Conservation (phyloP, 2,888 invertebrate genomes). For the Leucophenga maculata region DNA sequence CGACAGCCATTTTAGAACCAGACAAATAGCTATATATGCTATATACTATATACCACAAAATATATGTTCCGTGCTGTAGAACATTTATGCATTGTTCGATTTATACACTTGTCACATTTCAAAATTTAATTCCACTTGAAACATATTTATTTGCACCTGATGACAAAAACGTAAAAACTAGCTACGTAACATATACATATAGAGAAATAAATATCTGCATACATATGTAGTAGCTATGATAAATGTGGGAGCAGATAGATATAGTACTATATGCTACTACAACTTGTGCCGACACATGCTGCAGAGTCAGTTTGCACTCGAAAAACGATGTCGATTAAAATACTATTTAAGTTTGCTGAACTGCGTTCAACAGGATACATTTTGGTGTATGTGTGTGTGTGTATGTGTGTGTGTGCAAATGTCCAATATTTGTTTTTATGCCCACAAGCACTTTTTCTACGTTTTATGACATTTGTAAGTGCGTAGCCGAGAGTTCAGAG, state of each 20-base stretch:
- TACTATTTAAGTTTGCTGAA: slow-evolving; percentile 22
- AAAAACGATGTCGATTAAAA: slow-evolving; percentile 25
- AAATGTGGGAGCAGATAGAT: neutral
- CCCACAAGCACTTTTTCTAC: slow-evolving; percentile 25
- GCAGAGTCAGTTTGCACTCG: neutral
- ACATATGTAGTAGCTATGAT: no score
- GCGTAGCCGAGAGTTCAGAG: slow-evolving; percentile 11
- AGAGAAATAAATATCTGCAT: neutral
- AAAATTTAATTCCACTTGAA: slow-evolving; percentile 39
- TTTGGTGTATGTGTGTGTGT: slow-evolving; percentile 6
- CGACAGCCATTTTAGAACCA: no score
- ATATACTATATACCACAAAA: no score
- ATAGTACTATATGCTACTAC: no score
- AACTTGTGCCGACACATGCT: neutral
- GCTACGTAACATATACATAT: neutral
- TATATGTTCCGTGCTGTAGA: neutral
- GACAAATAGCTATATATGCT: no score
- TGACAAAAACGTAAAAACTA: slow-evolving; percentile 11
- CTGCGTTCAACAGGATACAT: slow-evolving; percentile 10
- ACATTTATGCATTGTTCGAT: neutral
- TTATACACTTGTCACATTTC: slow-evolving; percentile 40
- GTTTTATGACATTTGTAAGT: slow-evolving; percentile 41
- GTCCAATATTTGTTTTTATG: slow-evolving; percentile 25
- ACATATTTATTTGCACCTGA: slow-evolving; percentile 51
- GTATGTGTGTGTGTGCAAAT: neutral